Evolutionary conservation across 2,797 vertebrate genomes (phyloP).

Genomic region (Gephyroberyx darwinii): DNA sequence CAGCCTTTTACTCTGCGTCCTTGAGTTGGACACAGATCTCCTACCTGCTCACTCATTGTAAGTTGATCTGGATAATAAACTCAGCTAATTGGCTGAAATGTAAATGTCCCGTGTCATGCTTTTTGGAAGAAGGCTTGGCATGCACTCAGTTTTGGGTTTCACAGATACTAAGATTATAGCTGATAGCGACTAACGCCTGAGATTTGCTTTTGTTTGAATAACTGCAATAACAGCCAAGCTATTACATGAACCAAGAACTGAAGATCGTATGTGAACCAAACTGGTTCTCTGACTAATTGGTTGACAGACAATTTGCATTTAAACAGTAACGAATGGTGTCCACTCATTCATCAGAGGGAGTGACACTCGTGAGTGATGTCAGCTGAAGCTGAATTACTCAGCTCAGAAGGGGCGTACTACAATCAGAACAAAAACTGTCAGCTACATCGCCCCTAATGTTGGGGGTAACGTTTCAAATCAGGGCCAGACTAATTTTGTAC

Average conservation of each 20-base stretch:
- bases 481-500: not conserved
- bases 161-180: not conserved
- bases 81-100: not conserved
- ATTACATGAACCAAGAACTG: not conserved
- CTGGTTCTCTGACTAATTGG: constrained; percentile 38
- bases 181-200: too few relatives aligned
- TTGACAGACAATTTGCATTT: constrained; percentile 36
- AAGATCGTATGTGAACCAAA: constrained; percentile 20
- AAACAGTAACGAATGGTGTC: constrained; percentile 45
- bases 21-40: not conserved
- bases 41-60: not conserved
- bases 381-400: constrained; percentile 33
- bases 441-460: constrained; percentile 1
- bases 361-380: constrained; percentile 37
- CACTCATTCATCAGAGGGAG: constrained; percentile 50
- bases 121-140: not conserved
- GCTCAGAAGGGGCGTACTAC: constrained; percentile 34
- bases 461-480: constrained; percentile 26
- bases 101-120: not conserved
- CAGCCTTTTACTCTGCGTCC: too few relatives aligned
- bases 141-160: not conserved
- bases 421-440: constrained; percentile 43
- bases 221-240: too few relatives aligned
- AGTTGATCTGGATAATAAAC: not conserved
- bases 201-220: not conserved